Evolutionary conservation across 2,888 invertebrate genomes (phyloP).

Genomic region (Teleogryllus oceanicus): DNA sequence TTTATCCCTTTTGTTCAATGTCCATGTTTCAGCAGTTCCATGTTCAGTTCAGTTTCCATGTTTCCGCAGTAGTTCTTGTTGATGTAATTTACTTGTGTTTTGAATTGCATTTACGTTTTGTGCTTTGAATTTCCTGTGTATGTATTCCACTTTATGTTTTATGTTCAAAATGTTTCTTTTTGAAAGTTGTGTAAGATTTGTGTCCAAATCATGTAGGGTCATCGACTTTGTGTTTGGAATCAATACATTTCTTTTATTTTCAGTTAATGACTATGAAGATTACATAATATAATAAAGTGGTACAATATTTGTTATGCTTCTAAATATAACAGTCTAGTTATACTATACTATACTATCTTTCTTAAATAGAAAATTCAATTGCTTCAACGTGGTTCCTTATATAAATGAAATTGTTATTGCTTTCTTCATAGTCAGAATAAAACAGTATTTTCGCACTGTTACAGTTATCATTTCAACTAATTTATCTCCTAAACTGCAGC

Average conservation of each 20-base stretch:
- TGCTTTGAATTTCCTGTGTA: not conserved
- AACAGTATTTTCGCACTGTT: not conserved
- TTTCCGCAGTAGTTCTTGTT: constrained; percentile 21
- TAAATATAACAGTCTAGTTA: constrained; percentile 20
- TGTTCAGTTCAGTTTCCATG: not conserved
- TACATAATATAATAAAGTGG: not conserved
- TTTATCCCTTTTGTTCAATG: too few relatives aligned
- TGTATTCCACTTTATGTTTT: not conserved
- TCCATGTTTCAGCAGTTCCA: too few relatives aligned
- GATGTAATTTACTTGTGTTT: not conserved
- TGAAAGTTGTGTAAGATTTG: not conserved
- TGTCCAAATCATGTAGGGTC: not conserved
- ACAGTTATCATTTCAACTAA: not conserved
- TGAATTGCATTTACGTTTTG: constrained; percentile 24
- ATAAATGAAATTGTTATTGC: constrained; percentile 22
- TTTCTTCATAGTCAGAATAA: constrained; percentile 22
- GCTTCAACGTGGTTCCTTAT: constrained; percentile 36
- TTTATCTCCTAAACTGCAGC: not conserved
- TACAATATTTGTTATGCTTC: constrained; percentile 4
- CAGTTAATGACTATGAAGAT: constrained; percentile 26
- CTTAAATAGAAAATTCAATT: constrained; percentile 24
- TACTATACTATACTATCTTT: constrained; percentile 33
- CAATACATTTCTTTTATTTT: not conserved
- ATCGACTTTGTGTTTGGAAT: constrained; percentile 12
- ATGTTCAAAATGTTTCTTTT: not conserved